Conservation (phyloP, 2,888 invertebrate genomes). For the Rhimphoctona megacephalus region DNA sequence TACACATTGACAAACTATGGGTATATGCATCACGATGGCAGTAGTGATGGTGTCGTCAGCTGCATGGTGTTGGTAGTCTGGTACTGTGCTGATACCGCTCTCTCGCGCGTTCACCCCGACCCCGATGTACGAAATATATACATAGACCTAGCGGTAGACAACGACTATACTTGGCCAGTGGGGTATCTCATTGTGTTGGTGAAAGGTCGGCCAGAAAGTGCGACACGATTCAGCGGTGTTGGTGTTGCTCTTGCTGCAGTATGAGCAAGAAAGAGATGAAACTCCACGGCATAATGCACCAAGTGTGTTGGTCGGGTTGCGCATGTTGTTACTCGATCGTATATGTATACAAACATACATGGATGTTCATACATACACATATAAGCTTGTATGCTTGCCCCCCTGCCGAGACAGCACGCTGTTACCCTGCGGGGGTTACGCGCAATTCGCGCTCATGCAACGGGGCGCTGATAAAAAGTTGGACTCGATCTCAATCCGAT, state of each 20-base stretch:
- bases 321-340: constrained; percentile 30
- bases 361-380: constrained; percentile 1
- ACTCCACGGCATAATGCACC: constrained; percentile 55
- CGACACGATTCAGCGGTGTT: constrained; percentile 71
- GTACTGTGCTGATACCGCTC: constrained; percentile 66
- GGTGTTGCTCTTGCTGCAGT: constrained; percentile 70
- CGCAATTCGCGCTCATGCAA: constrained; percentile 84
- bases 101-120: constrained; percentile 57
- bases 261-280: constrained; percentile 43
- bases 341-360: constrained; percentile 13
- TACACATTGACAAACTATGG: constrained; percentile 32
- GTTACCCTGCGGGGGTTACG: constrained; percentile 84
- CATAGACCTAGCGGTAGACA: constrained; percentile 22
- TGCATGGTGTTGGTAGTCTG: constrained; percentile 65
- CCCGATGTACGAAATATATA: not conserved
- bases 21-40: constrained; percentile 43
- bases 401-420: constrained; percentile 83
- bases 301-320: constrained; percentile 59
- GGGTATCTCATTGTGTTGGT: constrained; percentile 75
- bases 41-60: constrained; percentile 59
- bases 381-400: constrained; percentile 67
- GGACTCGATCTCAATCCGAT: constrained; percentile 83
- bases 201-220: constrained; percentile 69
- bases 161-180: constrained; percentile 53
- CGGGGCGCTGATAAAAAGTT: constrained; percentile 80